phyloP scores from a whole-genome alignment of 2,888 invertebrate species.

The Macrostomum cliftonense region DNA sequence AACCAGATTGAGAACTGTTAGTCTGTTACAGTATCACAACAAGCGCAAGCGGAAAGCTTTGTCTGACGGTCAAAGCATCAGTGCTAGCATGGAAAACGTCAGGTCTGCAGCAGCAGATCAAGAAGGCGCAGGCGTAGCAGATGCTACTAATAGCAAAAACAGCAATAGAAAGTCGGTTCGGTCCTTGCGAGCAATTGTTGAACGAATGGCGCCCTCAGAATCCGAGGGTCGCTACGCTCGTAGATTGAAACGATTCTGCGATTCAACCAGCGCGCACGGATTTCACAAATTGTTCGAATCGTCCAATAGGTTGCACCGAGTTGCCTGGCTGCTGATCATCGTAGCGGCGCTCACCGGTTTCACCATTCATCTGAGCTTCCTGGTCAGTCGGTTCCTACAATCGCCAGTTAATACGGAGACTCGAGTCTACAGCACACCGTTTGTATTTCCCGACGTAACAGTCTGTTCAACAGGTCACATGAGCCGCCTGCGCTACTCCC shows the following conservation, averaged over 20 bases:
- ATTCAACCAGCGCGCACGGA: conserved; percentile 2
- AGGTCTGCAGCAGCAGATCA: no score
- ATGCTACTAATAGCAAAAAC: no score
- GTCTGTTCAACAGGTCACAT: background rate
- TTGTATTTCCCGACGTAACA: conserved; percentile 2
- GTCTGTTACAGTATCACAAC: no score
- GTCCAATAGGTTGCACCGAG: background rate
- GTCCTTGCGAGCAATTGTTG: no score
- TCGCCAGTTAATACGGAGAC: conserved; percentile 2
- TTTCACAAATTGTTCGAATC: conserved; percentile 3
- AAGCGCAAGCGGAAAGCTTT: no score
- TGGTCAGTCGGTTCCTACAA: background rate
- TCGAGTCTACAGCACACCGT: conserved; percentile 1
- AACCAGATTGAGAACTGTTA: no score
- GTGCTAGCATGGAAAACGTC: no score
- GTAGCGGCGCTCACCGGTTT: conserved; percentile 4
- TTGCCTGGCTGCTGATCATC: conserved; percentile 1
- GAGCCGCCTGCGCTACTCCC: background rate
- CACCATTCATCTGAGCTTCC: conserved; percentile 2
- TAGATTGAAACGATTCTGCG: background rate
- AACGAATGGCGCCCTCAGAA: no score
- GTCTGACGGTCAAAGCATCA: no score
- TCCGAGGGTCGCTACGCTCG: no score
- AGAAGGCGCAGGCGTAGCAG: no score
- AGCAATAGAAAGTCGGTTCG: no score